Conservation (phyloP, 2,888 invertebrate genomes). For the Masnerella sp. region DNA sequence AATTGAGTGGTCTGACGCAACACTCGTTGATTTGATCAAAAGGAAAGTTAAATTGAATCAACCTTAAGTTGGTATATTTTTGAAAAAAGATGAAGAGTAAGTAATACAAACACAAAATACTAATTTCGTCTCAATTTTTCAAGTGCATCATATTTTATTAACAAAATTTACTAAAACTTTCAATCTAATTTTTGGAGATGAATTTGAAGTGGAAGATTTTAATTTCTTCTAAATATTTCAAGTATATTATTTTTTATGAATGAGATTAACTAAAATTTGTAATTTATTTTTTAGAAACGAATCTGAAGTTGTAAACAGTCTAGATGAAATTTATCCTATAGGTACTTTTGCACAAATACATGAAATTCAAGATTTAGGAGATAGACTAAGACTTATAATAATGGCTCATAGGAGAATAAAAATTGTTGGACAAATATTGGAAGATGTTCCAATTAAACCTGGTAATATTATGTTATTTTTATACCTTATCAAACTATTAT, state of each 20-base stretch:
- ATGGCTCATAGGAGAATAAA: slow-evolving; percentile 95
- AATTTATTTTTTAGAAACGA: slow-evolving; percentile 82
- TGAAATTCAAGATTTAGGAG: slow-evolving; percentile 97
- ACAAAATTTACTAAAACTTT: not conserved
- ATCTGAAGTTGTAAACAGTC: slow-evolving; percentile 87
- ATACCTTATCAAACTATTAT: no score
- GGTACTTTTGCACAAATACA: slow-evolving; percentile 99
- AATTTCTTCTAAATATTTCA: no score
- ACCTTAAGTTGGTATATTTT: slow-evolving; percentile 97
- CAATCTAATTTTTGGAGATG: not conserved
- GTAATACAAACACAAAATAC: no score
- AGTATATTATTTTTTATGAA: no score
- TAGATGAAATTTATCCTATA: slow-evolving; percentile 92
- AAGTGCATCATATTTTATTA: no score
- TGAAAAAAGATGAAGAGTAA: slow-evolving; percentile 93
- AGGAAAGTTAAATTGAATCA: slow-evolving; percentile 97
- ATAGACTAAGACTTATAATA: slow-evolving; percentile 92
- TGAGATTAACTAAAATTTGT: not conserved
- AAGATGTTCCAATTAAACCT: slow-evolving; percentile 82
- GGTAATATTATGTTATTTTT: no score
- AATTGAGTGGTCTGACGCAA: slow-evolving; percentile 95
- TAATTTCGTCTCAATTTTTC: no score
- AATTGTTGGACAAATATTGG: slow-evolving; percentile 88
- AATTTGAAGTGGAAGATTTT: no score
- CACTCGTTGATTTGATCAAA: slow-evolving; percentile 91